Evolutionary conservation across 2,888 invertebrate species (phyloP), one percentile per base, ranked within the genome.

Genomic region (Callinectes sapidus): DNA sequence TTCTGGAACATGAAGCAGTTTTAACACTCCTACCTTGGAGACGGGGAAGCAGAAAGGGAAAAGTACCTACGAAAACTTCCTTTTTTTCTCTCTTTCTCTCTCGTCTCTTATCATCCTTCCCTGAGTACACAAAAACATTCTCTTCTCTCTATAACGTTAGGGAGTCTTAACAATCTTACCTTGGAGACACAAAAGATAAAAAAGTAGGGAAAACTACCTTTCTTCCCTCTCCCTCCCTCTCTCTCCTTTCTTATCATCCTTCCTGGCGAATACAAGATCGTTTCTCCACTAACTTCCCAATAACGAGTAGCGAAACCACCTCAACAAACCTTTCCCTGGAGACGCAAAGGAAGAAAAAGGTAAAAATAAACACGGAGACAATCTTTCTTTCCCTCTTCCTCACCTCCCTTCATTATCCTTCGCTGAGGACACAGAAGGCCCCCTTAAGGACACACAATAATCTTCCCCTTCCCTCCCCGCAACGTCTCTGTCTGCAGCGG

Each of bases 341-440:
- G 71, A 28, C 28, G 28, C 71, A 71, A 28, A 71, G 23, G 71
- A 71, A 28, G 28, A 71, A 71, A 28, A 71, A 71, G n/a, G 10
- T 3, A 71, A 71, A 71, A 71, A n/a, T 71, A 28, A n/a, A 71
- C 28, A 71, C 10, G n/a, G n/a, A 10, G 10, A 28, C n/a, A 71
- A 28, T 71, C 6, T 71, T n/a, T 28, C 71, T 71, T 71, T 28
- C 13, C n/a, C 28, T 10, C 2, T 61, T 10, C 28, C 28, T 28
- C 28, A 8, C 71, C 28, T 71, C 28, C 71, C 71, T 71, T 71
- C 71, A 71, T 71, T 71, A 71, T 71, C 71, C n/a, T 81, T 81
- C 81, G 32, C 18, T 35, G 35, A 81, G 35, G 35, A 81, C 81
- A 81, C 81, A 81, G 13, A 35, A 16, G 14, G 35, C 35, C 32